Evolutionary conservation across 2,888 invertebrate species (phyloP), one percentile per base, ranked within the genome.

Genomic region (Spodoptera littoralis): DNA sequence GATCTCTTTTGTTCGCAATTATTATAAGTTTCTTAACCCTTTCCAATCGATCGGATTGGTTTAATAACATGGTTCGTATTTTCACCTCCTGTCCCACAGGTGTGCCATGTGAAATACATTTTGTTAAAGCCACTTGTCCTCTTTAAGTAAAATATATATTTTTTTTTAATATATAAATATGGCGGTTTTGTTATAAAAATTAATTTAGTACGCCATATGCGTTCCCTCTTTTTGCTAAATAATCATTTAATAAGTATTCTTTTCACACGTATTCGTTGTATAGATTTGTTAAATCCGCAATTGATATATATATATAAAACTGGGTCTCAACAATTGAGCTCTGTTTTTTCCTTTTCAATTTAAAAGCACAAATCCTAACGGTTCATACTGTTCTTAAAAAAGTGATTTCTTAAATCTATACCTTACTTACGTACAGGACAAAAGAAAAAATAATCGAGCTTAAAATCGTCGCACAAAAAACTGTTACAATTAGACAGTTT

Each of bases 401-500:
- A 79, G 77, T 79, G 70, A 79, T 79, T 76, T 79, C 62, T 79
- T 72, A 74, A 83, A 81, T 72, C 81, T 81, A 82, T 84, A 83
- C 79, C 68, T 36, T 36, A 36, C 27, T 27, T 27, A 27, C 27
- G 3, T 27, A 27, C 27, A 74, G 73, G 81, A 86, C 80, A 88
- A 85, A 83, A 84, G 84, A 90, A 90, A 90, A 93, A 92, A 92
- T 93, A 92, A 92, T 91, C 92, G 91, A 92, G 86, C 91, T 89
- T 91, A 89, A 92, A 94, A 93, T 92, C 91, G 86, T 79, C 69
- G 69, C 75, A 83, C 84, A 93, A 94, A 92, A 92, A 93, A 92
- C 92, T 93, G 92, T 92, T 89, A 94, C 94, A 94, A 94, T 94
- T 94, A 94, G 89, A 93, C 80, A 84, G 85, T 92, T 93, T 93